These are phyloP conservation scores for Acrossocheilus fasciatus DNA, from an alignment of 2,797 vertebrate genomes.

Conservation along the genomic window DNA sequence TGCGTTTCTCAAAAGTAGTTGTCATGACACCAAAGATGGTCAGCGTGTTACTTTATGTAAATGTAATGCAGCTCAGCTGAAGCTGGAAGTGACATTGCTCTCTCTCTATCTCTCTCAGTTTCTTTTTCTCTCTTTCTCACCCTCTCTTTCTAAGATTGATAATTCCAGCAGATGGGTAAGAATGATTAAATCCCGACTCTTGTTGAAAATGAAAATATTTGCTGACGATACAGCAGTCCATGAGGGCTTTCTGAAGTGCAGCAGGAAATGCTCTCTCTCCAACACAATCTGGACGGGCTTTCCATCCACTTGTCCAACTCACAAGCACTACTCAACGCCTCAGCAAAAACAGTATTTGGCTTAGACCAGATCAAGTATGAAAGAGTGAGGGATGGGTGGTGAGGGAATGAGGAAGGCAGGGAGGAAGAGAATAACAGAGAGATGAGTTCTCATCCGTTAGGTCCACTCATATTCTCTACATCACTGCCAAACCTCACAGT, in stretches of 20 bases:
- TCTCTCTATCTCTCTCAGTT: conserved; percentile 19
- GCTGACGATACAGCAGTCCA: conserved; percentile 62
- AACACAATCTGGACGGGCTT: conserved; percentile 26
- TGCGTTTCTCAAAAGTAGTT: conserved; percentile 22
- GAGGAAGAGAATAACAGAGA: conserved; percentile 35
- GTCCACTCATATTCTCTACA: conserved; percentile 39
- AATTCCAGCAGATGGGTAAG: conserved; percentile 66
- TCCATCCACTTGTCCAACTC: conserved; percentile 22
- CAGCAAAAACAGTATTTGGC: conserved; percentile 29
- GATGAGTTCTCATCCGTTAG: conserved; percentile 47
- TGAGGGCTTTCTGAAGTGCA: conserved; percentile 58
- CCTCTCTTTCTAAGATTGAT: conserved; percentile 66
- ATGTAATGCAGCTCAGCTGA: conserved; percentile 17
- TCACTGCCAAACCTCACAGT: conserved; percentile 47
- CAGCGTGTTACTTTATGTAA: conserved; percentile 29
- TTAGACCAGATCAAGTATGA: conserved; percentile 36
- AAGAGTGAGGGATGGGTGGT: conserved; percentile 26
- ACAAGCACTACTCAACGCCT: conserved; percentile 32
- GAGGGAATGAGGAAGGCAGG: conserved; percentile 19
- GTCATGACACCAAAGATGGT: not conserved
- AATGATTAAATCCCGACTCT: conserved; percentile 68
- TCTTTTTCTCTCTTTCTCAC: conserved; percentile 13
- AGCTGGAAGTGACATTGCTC: not conserved
- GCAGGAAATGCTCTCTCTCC: conserved; percentile 50
- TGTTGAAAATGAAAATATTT: conserved; percentile 68